phyloP scores from a whole-genome alignment of 2,888 invertebrate species.

The Ectemnius lituratus region DNA sequence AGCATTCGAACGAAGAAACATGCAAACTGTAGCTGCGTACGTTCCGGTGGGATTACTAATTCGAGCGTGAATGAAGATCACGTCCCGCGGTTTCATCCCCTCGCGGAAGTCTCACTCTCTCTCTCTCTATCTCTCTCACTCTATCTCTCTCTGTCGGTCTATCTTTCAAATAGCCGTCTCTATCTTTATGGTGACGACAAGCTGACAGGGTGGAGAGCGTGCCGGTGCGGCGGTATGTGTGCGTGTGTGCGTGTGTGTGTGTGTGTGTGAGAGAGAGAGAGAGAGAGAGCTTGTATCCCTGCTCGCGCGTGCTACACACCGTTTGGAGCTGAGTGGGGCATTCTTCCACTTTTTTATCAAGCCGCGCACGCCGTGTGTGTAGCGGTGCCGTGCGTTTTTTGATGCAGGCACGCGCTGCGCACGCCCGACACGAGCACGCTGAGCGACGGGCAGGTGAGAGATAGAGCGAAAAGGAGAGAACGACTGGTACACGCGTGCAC shows the following conservation, averaged over 20 bases:
- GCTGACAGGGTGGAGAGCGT: slow-evolving; percentile 63
- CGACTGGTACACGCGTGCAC: slow-evolving; percentile 38
- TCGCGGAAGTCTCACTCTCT: slow-evolving; percentile 9
- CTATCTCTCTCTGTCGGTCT: not conserved
- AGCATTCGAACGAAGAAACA: not conserved
- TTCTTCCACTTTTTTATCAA: slow-evolving; percentile 64
- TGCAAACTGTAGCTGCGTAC: not conserved
- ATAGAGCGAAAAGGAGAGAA: slow-evolving; percentile 25
- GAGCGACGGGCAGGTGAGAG: slow-evolving; percentile 44
- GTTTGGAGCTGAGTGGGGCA: slow-evolving; percentile 29
- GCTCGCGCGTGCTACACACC: not conserved
- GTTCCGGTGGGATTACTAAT: not conserved
- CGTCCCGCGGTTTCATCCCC: slow-evolving; percentile 38
- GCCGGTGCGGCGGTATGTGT: slow-evolving; percentile 12
- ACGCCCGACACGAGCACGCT: slow-evolving; percentile 67
- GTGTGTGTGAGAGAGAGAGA: no score
- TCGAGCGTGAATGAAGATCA: not conserved
- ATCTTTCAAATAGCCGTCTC: slow-evolving; percentile 40
- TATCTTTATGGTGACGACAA: slow-evolving; percentile 55
- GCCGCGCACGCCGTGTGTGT: slow-evolving; percentile 24
- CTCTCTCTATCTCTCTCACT: slow-evolving; percentile 3
- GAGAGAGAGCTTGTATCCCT: no score
- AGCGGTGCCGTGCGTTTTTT: slow-evolving; percentile 48
- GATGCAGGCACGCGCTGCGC: slow-evolving; percentile 67
- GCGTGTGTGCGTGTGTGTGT: slow-evolving; percentile 39